Evolutionary conservation across 2,797 vertebrate genomes (phyloP).

Genomic region (Nasua narica): DNA sequence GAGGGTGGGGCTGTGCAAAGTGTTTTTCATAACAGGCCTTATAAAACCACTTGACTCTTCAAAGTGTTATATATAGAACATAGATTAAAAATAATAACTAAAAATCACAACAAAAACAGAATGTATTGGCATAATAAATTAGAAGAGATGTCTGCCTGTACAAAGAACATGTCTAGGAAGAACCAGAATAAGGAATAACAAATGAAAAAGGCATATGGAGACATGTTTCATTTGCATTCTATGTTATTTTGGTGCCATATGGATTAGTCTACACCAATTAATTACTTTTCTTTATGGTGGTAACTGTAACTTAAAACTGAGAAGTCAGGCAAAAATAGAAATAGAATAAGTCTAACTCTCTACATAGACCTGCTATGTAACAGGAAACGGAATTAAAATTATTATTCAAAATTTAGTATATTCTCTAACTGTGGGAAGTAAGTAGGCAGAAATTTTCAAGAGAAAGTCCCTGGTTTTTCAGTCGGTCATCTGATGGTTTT

Average conservation of each 20-base stretch:
- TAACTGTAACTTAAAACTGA: constrained; percentile 32
- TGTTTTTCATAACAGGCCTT: constrained; percentile 13
- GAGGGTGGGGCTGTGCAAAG: neutral
- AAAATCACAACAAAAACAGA: constrained; percentile 34
- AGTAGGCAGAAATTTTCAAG: neutral
- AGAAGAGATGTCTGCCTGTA: neutral
- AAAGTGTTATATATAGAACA: neutral
- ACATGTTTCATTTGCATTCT: constrained; percentile 21
- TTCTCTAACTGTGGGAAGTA: neutral
- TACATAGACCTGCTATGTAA: neutral
- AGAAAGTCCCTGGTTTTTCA: neutral
- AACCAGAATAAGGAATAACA: neutral
- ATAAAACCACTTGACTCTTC: neutral
- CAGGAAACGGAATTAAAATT: neutral
- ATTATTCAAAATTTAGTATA: neutral
- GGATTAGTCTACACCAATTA: constrained; percentile 41
- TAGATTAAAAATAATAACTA: constrained; percentile 21
- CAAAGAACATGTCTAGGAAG: constrained; percentile 15
- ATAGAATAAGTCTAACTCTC: neutral
- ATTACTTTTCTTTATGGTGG: constrained; percentile 34
- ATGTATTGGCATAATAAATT: neutral
- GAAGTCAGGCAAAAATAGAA: constrained; percentile 34
- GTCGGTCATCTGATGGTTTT: neutral
- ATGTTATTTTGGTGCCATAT: constrained; percentile 32
- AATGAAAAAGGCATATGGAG: constrained; percentile 41